phyloP scores from a whole-genome alignment of 1,140 invertebrate genomes.

The Calosoma granatense region DNA sequence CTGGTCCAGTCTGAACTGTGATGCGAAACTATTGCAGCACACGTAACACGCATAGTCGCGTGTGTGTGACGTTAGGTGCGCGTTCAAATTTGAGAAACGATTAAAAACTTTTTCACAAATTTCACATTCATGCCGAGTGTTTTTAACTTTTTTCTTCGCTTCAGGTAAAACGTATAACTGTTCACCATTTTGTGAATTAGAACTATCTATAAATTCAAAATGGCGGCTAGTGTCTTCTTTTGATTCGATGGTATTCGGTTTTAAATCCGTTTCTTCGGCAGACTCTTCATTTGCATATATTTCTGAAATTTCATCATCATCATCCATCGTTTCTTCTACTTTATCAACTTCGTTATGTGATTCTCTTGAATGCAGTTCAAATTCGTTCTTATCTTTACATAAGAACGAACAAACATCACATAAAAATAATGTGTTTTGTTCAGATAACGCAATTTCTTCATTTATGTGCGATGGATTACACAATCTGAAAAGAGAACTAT shows the following conservation, averaged over 20 bases:
- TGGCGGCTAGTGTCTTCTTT: background rate
- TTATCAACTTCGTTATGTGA: background rate
- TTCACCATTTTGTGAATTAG: background rate
- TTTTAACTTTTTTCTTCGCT: too few relatives aligned
- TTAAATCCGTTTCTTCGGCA: background rate
- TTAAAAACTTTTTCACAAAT: slow-evolving; percentile 9
- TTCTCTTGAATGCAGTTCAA: slow-evolving; percentile 12
- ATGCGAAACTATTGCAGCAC: slow-evolving; percentile 2
- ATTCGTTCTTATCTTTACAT: slow-evolving; percentile 13
- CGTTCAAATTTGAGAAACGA: background rate
- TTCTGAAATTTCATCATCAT: background rate
- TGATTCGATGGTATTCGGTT: background rate
- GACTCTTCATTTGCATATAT: background rate
- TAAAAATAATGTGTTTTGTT: background rate
- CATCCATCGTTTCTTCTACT: background rate
- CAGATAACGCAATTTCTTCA: background rate
- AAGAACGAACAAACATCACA: background rate
- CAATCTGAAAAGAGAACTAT: too few relatives aligned
- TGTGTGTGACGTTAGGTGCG: background rate
- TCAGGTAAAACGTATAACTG: too few relatives aligned
- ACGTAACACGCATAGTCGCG: slow-evolving; percentile 2
- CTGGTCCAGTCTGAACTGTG: slow-evolving; percentile 6
- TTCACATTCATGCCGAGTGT: too few relatives aligned
- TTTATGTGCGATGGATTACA: background rate
- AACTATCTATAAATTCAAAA: background rate